Percentiles rank a stretch among this genome's conserved stretches.
phyloP scores from a whole-genome alignment of 2,797 vertebrate species.

The Pseudochirops cupreus region DNA sequence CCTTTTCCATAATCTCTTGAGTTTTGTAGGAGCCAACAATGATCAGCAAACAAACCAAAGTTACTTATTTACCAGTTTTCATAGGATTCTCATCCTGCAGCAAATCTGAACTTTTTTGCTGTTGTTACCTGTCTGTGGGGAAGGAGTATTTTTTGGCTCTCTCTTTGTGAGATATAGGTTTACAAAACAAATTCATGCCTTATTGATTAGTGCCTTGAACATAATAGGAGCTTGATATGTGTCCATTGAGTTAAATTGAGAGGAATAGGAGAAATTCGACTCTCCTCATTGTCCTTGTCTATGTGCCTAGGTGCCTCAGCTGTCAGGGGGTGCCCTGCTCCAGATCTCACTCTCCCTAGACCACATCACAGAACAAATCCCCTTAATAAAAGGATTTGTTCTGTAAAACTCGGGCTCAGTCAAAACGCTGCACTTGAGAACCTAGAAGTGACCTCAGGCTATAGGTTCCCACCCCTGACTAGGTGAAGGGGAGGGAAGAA shows the following conservation, averaged over 20 bases:
- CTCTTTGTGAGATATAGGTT: background rate
- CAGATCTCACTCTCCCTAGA: background rate
- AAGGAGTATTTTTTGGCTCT: background rate
- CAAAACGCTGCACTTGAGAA: too few relatives aligned
- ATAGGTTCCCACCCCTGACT: too few relatives aligned
- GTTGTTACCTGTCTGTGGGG: background rate
- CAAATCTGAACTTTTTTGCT: background rate
- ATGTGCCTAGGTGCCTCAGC: background rate
- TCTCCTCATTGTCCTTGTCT: background rate
- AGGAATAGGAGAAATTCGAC: background rate
- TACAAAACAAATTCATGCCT: background rate
- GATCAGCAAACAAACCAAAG: slow-evolving; percentile 9
- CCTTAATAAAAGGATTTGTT: too few relatives aligned
- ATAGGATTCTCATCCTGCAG: slow-evolving; percentile 1
- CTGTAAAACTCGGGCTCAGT: too few relatives aligned
- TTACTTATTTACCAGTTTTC: background rate
- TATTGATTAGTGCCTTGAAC: background rate
- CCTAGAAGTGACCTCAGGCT: too few relatives aligned
- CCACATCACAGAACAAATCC: too few relatives aligned
- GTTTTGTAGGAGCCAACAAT: background rate
- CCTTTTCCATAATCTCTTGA: background rate
- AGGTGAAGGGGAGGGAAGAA: background rate
- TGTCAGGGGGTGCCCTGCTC: background rate
- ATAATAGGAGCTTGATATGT: background rate
- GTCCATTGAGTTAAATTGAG: background rate